Base-by-base conservation (phyloP, 2,113 vertebrate species). In the Colinus virginianus region DNA sequence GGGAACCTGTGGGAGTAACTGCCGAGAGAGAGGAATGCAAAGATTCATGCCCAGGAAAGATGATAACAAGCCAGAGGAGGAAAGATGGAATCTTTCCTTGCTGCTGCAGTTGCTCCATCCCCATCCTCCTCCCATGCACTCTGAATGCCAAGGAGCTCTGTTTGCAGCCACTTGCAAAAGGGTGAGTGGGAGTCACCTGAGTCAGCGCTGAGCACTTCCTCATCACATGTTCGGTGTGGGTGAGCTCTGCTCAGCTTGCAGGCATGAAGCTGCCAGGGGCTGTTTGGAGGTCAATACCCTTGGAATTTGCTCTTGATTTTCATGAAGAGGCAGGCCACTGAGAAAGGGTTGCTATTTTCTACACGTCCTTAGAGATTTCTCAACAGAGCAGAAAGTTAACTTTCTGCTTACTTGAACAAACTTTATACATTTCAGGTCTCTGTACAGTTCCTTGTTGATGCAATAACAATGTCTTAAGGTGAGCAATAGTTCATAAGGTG, bases 121-220 rank as follows among this genome's bases (percentile, higher is more conserved):
- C 38, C 45, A 77, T 49, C 55, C 55, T 87, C 40, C 69, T 94
- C 61, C 55, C 56, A 46, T 55, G 34, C 1, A 0, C 63, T 82
- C 62, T 22, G 3, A 1, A 12, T 82, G 59, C 48, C 75, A 70
- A 2, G 1, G 8, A 90, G 63, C 55, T 78, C 38, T 76, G 51
- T 59, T 88, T 76, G 81, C 49, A 43, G 25, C 74, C 34, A 80
- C 78, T 89, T 93, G 69, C 90, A 62, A 55, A 95, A 87, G 78
- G 62, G 20, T 6, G 36, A 84, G 88, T 70, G 67, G 92, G 84
- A 84, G 89, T 38, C 49, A 55, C 45, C 1, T 63, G 71, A 93
- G 53, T 86, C 78, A 96, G 76, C 72, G 83, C 76, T 42, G 59
- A 82, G 38, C 9, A 21, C 22, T 36, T 40, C 59, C 87, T 90